These are phyloP conservation scores for Tetragonula carbonaria DNA, from an alignment of 2,888 invertebrate genomes.

Conservation along the genomic window DNA sequence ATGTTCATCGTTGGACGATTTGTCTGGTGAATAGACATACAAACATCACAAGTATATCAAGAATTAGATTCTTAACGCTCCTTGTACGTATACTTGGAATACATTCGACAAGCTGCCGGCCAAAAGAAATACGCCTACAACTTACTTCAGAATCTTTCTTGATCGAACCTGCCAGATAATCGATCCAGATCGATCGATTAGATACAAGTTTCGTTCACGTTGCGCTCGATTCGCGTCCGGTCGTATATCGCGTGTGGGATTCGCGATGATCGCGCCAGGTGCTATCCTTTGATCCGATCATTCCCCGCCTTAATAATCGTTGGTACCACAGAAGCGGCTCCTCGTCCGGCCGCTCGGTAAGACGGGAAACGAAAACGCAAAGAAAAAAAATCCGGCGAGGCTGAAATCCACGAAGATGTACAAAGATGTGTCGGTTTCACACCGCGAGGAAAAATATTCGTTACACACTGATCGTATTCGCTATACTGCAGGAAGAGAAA, in stretches of 20 bases:
- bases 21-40: too few relatives aligned
- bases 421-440: slow-evolving; percentile 1
- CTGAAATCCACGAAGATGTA: slow-evolving; percentile 16
- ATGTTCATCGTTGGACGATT: background rate
- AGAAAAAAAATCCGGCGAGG: slow-evolving; percentile 16
- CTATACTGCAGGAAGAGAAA: background rate
- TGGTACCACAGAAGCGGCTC: slow-evolving; percentile 50
- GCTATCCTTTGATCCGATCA: slow-evolving; percentile 68
- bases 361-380: slow-evolving; percentile 7
- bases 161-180: background rate
- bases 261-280: slow-evolving; percentile 69
- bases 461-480: background rate
- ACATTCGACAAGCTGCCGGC: background rate
- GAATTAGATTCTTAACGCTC: background rate
- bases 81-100: background rate
- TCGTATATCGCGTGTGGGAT: slow-evolving; percentile 68
- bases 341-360: slow-evolving; percentile 29
- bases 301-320: slow-evolving; percentile 72
- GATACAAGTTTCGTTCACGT: slow-evolving; percentile 36
- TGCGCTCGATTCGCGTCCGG: slow-evolving; percentile 51
- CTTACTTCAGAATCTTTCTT: background rate
- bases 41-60: background rate
- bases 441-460: slow-evolving; percentile 24
- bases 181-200: slow-evolving; percentile 59
- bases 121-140: background rate